Evolutionary conservation across 1,140 invertebrate genomes (phyloP).

Genomic region (Linepithema humile): DNA sequence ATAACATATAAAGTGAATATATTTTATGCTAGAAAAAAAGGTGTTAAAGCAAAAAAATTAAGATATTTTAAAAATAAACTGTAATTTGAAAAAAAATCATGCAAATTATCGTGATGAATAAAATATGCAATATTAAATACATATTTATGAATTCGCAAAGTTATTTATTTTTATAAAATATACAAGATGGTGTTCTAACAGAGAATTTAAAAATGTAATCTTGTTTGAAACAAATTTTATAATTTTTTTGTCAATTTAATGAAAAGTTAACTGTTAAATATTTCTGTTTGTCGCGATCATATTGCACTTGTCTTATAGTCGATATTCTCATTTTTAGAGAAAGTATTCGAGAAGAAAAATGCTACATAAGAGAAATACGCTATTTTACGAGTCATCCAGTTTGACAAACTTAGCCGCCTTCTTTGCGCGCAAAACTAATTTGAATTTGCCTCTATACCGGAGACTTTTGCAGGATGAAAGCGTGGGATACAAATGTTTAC

Average conservation of each 20-base stretch:
- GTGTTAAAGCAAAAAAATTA: background rate
- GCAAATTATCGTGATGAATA: background rate
- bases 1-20: background rate
- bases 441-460: constrained; percentile 25
- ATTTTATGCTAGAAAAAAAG: background rate
- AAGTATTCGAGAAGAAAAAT: background rate
- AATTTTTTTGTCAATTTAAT: background rate
- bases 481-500: constrained; percentile 20
- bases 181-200: too few species aligned
- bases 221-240: background rate
- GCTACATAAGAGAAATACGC: background rate
- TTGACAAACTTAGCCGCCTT: constrained; percentile 41
- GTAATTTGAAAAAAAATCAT: background rate
- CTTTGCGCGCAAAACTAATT: constrained; percentile 51
- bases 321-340: background rate
- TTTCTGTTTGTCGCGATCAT: too few species aligned
- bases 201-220: too few species aligned
- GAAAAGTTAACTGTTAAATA: too few species aligned
- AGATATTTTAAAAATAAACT: background rate
- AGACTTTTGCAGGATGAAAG: constrained; percentile 10
- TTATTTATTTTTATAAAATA: too few species aligned
- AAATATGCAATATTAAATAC: background rate
- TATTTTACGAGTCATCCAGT: background rate
- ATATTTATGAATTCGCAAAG: background rate
- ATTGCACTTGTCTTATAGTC: background rate